Conservation (phyloP, 2,113 vertebrate species). For the crab-eating macaque (Macaca fascicularis) region T2T-MFA8v1.1 NC_088379.1:146261501-146262000, state of each 20-base stretch:
- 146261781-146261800: background rate
- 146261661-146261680: background rate
- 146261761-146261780: background rate
- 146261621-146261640: background rate
- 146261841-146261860: background rate
- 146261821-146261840: background rate
- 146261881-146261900: background rate
- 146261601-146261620: background rate
- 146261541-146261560: background rate
- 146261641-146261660: background rate
- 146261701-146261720: background rate
- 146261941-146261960: background rate
- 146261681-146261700: background rate
- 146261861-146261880: background rate
- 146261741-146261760: background rate
- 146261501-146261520: background rate
- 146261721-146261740: background rate
- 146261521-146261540: background rate
- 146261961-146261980: background rate
- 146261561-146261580: background rate
- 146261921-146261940: background rate
- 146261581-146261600: background rate
- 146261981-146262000: background rate
- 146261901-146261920: background rate
- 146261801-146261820: fast-evolving